phyloP scores from a whole-genome alignment of 2,113 vertebrate genomes.

The Cochlearius cochlearius region DNA sequence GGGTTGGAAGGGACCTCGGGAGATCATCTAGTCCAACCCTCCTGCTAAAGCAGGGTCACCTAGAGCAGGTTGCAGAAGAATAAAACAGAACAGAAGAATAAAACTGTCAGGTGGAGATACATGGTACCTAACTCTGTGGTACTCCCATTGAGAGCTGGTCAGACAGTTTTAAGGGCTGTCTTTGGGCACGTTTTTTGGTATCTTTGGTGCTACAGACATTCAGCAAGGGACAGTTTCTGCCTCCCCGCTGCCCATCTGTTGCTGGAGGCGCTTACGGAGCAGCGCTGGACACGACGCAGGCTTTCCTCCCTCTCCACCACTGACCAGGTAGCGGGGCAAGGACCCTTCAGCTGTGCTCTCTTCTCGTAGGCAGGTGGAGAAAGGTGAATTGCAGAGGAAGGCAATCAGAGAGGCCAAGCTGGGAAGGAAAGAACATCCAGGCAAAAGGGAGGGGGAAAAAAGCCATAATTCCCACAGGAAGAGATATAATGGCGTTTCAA shows the following conservation, averaged over 20 bases:
- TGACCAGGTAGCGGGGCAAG: not conserved
- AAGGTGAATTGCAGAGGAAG: not conserved
- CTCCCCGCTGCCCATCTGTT: not conserved
- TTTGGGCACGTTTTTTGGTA: not conserved
- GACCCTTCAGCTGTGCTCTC: not conserved
- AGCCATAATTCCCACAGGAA: not conserved
- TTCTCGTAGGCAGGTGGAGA: not conserved
- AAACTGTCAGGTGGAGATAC: not conserved
- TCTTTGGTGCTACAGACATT: not conserved
- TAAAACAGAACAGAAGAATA: not conserved
- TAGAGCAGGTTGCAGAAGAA: no score
- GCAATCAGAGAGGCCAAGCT: not conserved
- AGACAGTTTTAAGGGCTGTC: not conserved
- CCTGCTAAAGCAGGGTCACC: no score
- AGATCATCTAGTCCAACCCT: no score
- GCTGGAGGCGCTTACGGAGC: not conserved
- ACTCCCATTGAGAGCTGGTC: not conserved
- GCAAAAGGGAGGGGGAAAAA: not conserved
- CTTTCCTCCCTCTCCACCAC: no score
- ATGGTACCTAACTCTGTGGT: fast-evolving
- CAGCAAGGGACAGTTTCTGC: not conserved
- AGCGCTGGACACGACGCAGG: not conserved
- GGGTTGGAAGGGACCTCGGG: no score
- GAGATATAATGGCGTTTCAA: not conserved
- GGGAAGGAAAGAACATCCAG: not conserved